Evolutionary conservation across 2,888 invertebrate genomes (phyloP).

Genomic region (Epinotia nisella): DNA sequence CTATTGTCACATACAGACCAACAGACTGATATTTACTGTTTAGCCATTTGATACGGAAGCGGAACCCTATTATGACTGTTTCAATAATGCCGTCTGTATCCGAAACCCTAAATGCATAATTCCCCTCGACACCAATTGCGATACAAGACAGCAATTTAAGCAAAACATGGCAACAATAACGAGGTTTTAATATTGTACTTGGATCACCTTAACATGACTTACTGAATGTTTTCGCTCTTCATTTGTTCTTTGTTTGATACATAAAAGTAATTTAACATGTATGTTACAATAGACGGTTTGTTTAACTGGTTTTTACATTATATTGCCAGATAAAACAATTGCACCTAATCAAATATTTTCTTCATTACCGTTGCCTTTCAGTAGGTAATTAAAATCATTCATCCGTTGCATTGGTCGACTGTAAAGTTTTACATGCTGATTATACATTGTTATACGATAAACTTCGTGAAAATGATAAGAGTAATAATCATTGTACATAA

Average conservation of each 20-base stretch:
- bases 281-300: neutral
- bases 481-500: neutral
- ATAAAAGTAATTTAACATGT: slow-evolving; percentile 10
- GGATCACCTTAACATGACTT: slow-evolving; percentile 4
- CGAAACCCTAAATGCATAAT: slow-evolving; percentile 1
- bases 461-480: neutral
- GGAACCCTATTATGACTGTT: neutral
- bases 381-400: slow-evolving; percentile 9
- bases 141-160: too few relatives aligned
- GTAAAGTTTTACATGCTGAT: neutral
- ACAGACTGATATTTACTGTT: neutral
- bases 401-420: neutral
- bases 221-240: neutral
- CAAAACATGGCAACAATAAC: neutral
- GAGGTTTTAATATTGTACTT: slow-evolving; percentile 4
- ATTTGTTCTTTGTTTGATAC: slow-evolving; percentile 2
- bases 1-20: too few relatives aligned
- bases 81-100: neutral
- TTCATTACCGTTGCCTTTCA: slow-evolving; percentile 8
- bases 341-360: slow-evolving; percentile 15
- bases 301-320: neutral
- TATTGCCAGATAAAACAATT: neutral
- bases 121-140: neutral
- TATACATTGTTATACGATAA: slow-evolving; percentile 5
- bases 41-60: slow-evolving; percentile 1